Evolutionary conservation across 1,140 invertebrate species (phyloP).

Genomic region (Bombus polaris): DNA sequence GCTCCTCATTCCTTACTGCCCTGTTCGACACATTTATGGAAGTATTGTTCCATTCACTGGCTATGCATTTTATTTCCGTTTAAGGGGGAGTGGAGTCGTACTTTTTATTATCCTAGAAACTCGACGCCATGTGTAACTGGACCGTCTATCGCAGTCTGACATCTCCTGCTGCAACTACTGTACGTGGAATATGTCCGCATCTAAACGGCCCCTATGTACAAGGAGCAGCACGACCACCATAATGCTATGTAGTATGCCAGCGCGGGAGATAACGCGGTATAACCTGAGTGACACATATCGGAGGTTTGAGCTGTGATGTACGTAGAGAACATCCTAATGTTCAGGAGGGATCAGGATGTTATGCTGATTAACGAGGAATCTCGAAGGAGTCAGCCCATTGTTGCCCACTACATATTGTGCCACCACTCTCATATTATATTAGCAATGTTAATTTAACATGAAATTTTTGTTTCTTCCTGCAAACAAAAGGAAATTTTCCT

Average conservation of each 20-base stretch:
- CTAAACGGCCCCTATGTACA: constrained; percentile 46
- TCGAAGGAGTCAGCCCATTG: constrained; percentile 44
- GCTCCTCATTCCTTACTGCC: background rate
- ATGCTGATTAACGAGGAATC: constrained; percentile 70
- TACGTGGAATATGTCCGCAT: constrained; percentile 41
- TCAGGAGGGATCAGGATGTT: constrained; percentile 39
- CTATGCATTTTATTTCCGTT: constrained; percentile 19
- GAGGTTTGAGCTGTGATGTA: constrained; percentile 4
- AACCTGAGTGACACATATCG: constrained; percentile 41
- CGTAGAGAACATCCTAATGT: constrained; percentile 38
- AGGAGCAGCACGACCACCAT: constrained; percentile 48
- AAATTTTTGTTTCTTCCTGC: background rate
- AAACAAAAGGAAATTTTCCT: background rate
- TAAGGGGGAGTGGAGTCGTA: background rate
- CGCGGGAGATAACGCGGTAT: constrained; percentile 59
- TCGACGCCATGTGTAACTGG: constrained; percentile 35
- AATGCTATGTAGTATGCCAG: constrained; percentile 57
- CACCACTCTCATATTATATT: background rate
- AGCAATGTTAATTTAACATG: background rate
- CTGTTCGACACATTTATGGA: constrained; percentile 14
- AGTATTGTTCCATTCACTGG: background rate
- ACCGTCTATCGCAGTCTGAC: constrained; percentile 48
- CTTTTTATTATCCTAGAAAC: constrained; percentile 41
- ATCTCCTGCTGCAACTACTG: constrained; percentile 23
- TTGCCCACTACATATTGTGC: background rate